These are phyloP conservation scores for Dyspetes luteomarginatus DNA, from an alignment of 2,888 invertebrate genomes.

Conservation along the genomic window DNA sequence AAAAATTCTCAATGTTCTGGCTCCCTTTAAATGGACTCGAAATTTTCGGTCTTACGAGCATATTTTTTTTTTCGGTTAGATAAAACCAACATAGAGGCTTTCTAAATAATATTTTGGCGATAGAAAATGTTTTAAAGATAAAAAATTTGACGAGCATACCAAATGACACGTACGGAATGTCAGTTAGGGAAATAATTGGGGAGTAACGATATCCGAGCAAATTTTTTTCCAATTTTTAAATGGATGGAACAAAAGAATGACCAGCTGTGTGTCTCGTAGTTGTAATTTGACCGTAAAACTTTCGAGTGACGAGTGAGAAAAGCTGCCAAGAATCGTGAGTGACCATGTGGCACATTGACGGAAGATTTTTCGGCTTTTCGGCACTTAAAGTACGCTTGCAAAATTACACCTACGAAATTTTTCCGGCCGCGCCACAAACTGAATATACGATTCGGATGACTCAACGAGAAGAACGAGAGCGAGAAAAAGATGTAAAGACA, in stretches of 20 bases:
- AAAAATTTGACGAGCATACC: neutral
- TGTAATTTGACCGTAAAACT: conserved; percentile 49
- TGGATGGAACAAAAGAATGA: neutral
- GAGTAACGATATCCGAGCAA: neutral
- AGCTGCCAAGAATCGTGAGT: conserved; percentile 10
- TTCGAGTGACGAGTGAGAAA: conserved; percentile 50
- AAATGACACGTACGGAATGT: conserved; percentile 25
- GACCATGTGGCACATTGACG: conserved; percentile 66
- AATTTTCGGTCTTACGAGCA: neutral
- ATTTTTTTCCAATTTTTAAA: neutral
- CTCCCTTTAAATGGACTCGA: neutral
- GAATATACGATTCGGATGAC: neutral
- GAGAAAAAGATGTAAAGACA: neutral
- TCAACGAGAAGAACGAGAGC: neutral
- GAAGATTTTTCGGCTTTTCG: conserved; percentile 57
- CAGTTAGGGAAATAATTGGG: neutral
- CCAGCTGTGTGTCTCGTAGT: conserved; percentile 26
- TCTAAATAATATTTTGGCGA: neutral
- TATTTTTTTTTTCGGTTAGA: neutral
- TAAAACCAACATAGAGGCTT: neutral
- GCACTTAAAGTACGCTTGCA: conserved; percentile 14
- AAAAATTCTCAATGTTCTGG: too few relatives aligned
- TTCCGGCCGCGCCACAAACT: neutral
- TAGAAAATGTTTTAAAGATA: neutral
- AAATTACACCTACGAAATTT: neutral